Conservation (phyloP, 1,140 invertebrate genomes). For the Macrotrachela quadricornifera region DNA sequence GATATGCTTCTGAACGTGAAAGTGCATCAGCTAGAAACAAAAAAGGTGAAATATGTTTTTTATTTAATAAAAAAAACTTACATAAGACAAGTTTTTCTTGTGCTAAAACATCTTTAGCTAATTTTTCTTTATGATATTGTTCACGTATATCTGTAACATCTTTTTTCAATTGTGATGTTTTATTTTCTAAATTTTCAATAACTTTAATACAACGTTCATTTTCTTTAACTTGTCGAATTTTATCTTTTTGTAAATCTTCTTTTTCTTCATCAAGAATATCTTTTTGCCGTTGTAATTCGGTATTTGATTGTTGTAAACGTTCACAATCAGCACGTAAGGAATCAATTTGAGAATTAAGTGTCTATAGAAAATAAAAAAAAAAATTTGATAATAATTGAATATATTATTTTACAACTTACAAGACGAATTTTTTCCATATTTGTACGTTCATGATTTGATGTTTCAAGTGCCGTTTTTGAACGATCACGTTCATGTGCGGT, state of each 20-base stretch:
- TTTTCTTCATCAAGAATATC: slow-evolving; percentile 24
- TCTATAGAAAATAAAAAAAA: neutral
- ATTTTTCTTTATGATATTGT: neutral
- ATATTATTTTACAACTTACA: slow-evolving; percentile 10
- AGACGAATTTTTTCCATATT: slow-evolving; percentile 23
- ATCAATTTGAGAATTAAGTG: slow-evolving; percentile 13
- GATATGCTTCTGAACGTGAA: slow-evolving; percentile 7
- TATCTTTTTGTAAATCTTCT: slow-evolving; percentile 26
- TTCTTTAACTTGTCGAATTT: slow-evolving; percentile 26
- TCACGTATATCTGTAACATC: neutral
- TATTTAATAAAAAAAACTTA: slow-evolving; percentile 11
- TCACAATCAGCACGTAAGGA: slow-evolving; percentile 19
- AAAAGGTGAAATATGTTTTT: neutral
- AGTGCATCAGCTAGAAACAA: slow-evolving; percentile 15
- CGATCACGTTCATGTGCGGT: slow-evolving; percentile 22
- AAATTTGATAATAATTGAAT: neutral
- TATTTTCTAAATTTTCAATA: slow-evolving; percentile 25
- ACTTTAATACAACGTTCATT: slow-evolving; percentile 25
- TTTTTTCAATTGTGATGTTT: slow-evolving; percentile 9
- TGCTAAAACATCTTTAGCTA: slow-evolving; percentile 21
- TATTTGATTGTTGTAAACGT: slow-evolving; percentile 22
- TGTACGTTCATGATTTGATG: slow-evolving; percentile 21
- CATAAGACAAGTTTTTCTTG: slow-evolving; percentile 23
- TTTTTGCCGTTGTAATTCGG: slow-evolving; percentile 14
- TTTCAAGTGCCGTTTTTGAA: slow-evolving; percentile 22